Conservation (phyloP, 2,797 vertebrate genomes). For the Mionectes olivaceus region DNA sequence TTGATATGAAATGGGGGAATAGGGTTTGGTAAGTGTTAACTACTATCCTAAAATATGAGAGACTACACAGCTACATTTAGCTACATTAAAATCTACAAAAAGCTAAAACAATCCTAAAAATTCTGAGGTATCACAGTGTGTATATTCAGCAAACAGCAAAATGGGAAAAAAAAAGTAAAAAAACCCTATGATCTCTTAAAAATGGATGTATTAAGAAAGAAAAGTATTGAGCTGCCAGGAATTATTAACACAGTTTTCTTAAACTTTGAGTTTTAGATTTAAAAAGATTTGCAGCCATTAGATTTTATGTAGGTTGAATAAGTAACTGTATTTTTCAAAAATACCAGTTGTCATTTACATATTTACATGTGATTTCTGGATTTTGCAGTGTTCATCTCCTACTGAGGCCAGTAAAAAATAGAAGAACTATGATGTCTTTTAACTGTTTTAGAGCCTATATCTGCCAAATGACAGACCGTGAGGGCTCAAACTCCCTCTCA, state of each 20-base stretch:
- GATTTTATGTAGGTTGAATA: neutral
- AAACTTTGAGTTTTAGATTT: neutral
- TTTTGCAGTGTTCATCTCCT: neutral
- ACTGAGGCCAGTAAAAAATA: neutral
- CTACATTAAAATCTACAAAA: too few species aligned
- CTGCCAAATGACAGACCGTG: neutral
- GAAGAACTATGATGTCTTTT: neutral
- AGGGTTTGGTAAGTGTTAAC: too few species aligned
- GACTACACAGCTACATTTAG: too few species aligned
- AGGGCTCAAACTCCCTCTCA: neutral
- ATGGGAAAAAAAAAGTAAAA: rapidly evolving
- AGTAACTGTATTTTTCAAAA: neutral
- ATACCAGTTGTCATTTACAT: neutral
- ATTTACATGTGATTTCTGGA: neutral
- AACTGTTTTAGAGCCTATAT: neutral
- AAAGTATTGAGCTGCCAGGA: neutral
- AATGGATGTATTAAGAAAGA: neutral
- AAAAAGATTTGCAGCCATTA: neutral
- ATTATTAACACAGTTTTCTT: neutral
- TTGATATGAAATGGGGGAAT: too few species aligned
- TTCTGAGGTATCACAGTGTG: too few species aligned
- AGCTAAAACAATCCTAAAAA: too few species aligned
- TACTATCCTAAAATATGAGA: too few species aligned
- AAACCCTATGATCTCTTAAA: neutral
- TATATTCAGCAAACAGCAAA: neutral